phyloP scores from a whole-genome alignment of 2,113 vertebrate genomes.

The Apteryx owenii region DNA sequence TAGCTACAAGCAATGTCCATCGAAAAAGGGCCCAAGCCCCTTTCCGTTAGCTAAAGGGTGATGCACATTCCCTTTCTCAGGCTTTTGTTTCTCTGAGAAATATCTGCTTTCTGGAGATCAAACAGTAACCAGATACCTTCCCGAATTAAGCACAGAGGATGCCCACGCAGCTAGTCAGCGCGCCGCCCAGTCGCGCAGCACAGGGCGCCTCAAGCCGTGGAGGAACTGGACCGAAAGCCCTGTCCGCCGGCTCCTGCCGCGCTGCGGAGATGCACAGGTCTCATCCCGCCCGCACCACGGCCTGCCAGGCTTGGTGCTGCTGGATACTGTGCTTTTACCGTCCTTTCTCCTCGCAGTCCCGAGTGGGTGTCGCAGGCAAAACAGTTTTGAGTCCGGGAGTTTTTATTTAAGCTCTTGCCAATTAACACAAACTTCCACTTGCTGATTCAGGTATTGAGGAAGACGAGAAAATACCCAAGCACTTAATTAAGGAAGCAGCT shows the following conservation, averaged over 20 bases:
- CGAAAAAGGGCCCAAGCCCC: fast-evolving
- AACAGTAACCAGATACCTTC: neutral
- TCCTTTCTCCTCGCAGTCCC: no score
- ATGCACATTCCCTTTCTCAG: fast-evolving
- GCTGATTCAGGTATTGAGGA: no score
- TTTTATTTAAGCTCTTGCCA: no score
- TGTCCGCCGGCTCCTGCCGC: fast-evolving
- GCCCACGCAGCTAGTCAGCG: fast-evolving
- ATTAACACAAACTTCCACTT: no score
- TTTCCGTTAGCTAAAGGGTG: fast-evolving
- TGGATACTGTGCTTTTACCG: neutral
- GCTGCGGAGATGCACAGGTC: fast-evolving
- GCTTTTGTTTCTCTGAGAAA: neutral
- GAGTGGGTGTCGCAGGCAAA: no score
- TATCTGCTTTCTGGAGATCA: neutral
- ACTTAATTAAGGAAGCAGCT: no score
- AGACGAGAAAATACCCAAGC: no score
- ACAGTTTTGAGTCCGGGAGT: no score
- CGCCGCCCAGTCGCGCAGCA: fast-evolving
- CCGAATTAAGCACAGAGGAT: fast-evolving
- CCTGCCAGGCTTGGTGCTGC: no score
- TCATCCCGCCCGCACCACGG: fast-evolving
- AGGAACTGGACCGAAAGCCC: fast-evolving
- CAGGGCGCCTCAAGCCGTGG: fast-evolving
- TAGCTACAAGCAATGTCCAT: fast-evolving